Base-by-base conservation (phyloP, 1,140 invertebrate genomes). In the Plutomurus gul region DNA sequence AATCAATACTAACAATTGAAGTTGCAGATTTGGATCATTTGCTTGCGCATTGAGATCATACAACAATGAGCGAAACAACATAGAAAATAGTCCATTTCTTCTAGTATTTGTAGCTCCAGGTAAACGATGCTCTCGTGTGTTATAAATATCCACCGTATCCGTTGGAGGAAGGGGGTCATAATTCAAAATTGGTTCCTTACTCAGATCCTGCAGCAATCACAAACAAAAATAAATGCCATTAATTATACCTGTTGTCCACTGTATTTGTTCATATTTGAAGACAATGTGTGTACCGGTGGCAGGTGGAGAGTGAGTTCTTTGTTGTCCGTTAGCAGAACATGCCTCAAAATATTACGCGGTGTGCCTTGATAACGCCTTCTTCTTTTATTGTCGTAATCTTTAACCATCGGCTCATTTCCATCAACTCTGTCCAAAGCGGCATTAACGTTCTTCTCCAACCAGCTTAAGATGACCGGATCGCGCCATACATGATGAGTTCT, bases 121-220 rank as follows among this genome's bases (percentile, higher is more conserved):
- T 76, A 79, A 0, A 78, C 37, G 37, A 74, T 76, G 6, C 80
- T 76, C 49, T 70, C 11, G 8, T 22, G 18, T 47, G n/a, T 75
- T 87, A 85, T 95, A 96, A 65, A 92, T 89, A 84, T 92, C 89
- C 30, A 95, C 90, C 0, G 92, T 91, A 86, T 95, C 92, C 30
- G 85, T 79, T 7, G 94, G 94, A 10, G 94, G 94, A 49, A 95
- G 87, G 8, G 94, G 94, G 87, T 96, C 94, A 85, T 93, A 92
- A 47, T 90, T 92, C 84, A 94, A 88, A n/a, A 95, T 89, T 4
- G 92, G 88, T 40, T 89, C 89, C 77, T 87, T 85, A 49, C 77
- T 79, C 65, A 89, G 84, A 46, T 90, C 88, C 91, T 92, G 84
- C 1, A n/a, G n/a, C n/a, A 86, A 85, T 79, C 77, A 81, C 81